Base-by-base conservation (phyloP, 2,888 invertebrate genomes). In the Coecobrya sp. region DNA sequence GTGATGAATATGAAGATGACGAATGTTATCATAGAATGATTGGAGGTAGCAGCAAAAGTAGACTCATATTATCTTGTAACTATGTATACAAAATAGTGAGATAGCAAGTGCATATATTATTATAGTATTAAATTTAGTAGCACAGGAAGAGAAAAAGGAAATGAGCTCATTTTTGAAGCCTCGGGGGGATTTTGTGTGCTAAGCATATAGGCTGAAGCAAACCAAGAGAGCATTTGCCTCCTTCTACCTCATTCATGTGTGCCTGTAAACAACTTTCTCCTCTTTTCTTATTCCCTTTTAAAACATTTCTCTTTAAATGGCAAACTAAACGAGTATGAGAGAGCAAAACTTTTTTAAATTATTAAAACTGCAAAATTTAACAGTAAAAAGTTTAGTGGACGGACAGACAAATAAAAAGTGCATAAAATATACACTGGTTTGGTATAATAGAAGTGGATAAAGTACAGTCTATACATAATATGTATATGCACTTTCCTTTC, bases 151-250 rank as follows among this genome's bases (percentile, higher is more conserved):
- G 45, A 65, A 30, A 82, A 55, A 85, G 87, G 92, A 92, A 92
- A 92, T 79, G 84, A 88, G 92, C 87, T 88, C 85, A 86, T 76
- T 84, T 59, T 76, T 84, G 70, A 45, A 52, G 62, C 88, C 92
- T 92, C 92, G 42, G 59, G 92, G n/a, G 92, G 85, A 92, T 25
- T 11, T 76, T 73, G 62, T 65, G 22, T 36, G 11, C 45, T n/a
- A n/a, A 42, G 45, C 84, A 45, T 45, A 42, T 4, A 10, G 55
- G 76, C 52, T 79, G 30, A 59, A n/a, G 42, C 22, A 84, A 84
- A 84, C 62, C 36, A 65, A 62, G 55, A 84, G 84, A 25, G 36
- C 0, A 84, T 36, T 68, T 68, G 7, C 22, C 22, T 7, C 62
- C 8, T 25, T 7, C 62, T 7, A 7, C 36, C 36, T 62, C 25